Evolutionary conservation across 2,113 vertebrate species (phyloP).

Genomic region (rat (Rattus norvegicus)): GRCr8 NC_086021.1:34539501-34540000

Average conservation of each 20-base stretch:
- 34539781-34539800: background rate
- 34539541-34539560: background rate
- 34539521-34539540: background rate
- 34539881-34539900: background rate
- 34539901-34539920: rapidly evolving
- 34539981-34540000: rapidly evolving
- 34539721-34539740: background rate
- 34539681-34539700: rapidly evolving
- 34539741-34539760: background rate
- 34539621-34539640: background rate
- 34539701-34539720: rapidly evolving
- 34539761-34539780: background rate
- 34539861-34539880: rapidly evolving
- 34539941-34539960: background rate
- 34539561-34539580: background rate
- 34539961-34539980: too few relatives aligned
- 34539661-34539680: background rate
- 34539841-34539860: too few relatives aligned
- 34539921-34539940: background rate
- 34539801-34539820: background rate
- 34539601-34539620: background rate
- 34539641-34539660: background rate
- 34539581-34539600: background rate
- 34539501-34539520: rapidly evolving
- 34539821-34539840: rapidly evolving